A percentile compares a stretch with the other conserved stretches of the same genome.
Evolutionary conservation across 1,140 invertebrate species (phyloP).

Genomic region (Semibalanus balanoides): DNA sequence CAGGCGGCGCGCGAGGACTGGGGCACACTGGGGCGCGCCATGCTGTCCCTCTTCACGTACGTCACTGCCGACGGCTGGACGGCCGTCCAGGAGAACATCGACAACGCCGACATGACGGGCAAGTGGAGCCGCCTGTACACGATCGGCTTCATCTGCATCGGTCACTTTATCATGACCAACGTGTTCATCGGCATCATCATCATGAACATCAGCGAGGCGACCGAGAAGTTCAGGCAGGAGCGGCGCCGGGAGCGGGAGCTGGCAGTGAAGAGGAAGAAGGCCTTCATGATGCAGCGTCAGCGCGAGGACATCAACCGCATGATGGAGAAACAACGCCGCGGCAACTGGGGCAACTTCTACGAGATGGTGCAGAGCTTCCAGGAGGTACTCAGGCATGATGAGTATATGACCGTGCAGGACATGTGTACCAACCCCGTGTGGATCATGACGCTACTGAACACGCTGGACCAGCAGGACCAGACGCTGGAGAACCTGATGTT

Average conservation of each 20-base stretch:
- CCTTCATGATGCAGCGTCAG: neutral
- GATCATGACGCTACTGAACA: neutral
- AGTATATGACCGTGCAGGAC: neutral
- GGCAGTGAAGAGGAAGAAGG: neutral
- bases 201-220: slow-evolving; percentile 27
- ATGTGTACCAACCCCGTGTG: neutral
- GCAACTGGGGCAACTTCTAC: neutral
- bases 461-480: neutral
- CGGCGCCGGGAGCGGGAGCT: neutral
- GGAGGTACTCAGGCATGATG: neutral
- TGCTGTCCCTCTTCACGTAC: neutral
- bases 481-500: neutral
- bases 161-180: slow-evolving; percentile 26
- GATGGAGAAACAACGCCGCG: neutral
- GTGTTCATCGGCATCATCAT: slow-evolving; percentile 28
- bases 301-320: neutral
- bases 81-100: neutral
- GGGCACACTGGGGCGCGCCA: neutral
- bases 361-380: neutral
- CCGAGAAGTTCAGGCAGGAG: slow-evolving; percentile 18
- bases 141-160: slow-evolving; percentile 20
- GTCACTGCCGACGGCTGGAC: neutral
- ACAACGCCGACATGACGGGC: neutral
- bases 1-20: neutral
- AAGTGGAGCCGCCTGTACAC: neutral